phyloP scores from a whole-genome alignment of 2,113 vertebrate genomes.

The Pseudonaja textilis region DNA sequence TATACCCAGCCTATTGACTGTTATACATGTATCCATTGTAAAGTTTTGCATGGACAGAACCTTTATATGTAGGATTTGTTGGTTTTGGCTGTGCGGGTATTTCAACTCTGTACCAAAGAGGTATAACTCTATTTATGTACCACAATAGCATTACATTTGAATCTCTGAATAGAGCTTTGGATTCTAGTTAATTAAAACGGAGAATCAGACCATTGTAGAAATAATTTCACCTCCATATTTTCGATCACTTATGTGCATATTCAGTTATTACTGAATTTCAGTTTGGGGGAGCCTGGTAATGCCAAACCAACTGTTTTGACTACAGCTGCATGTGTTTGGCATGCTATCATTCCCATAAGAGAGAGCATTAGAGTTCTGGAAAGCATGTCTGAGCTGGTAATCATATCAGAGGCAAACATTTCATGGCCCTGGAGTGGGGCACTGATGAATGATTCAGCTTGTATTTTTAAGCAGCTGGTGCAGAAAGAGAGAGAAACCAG shows the following conservation, averaged over 20 bases:
- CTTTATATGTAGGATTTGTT: not conserved
- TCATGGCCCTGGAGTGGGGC: conserved; percentile 6
- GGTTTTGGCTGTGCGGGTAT: not conserved
- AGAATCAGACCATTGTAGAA: not conserved
- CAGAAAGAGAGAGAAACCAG: conserved; percentile 1
- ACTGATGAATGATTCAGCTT: conserved; percentile 29
- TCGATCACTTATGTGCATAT: not conserved
- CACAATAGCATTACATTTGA: too few relatives aligned
- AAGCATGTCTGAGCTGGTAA: conserved; percentile 13
- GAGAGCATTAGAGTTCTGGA: not conserved
- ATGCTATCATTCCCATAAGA: not conserved
- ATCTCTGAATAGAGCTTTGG: not conserved
- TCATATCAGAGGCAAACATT: not conserved
- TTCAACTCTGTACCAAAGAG: not conserved
- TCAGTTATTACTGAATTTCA: not conserved
- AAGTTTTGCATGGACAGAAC: too few relatives aligned
- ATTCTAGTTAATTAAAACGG: not conserved
- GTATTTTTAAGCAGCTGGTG: conserved; percentile 48
- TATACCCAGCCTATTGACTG: not conserved
- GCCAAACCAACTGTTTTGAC: not conserved
- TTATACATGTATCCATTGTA: not conserved
- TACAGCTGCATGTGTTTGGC: not conserved
- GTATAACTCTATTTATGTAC: not conserved
- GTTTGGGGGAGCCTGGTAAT: not conserved
- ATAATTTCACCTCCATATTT: not conserved